A percentile compares a stretch with the other conserved stretches of the same genome.
These are phyloP conservation scores for Odontothrips loti DNA, from an alignment of 2,888 invertebrate genomes.

Conservation along the genomic window DNA sequence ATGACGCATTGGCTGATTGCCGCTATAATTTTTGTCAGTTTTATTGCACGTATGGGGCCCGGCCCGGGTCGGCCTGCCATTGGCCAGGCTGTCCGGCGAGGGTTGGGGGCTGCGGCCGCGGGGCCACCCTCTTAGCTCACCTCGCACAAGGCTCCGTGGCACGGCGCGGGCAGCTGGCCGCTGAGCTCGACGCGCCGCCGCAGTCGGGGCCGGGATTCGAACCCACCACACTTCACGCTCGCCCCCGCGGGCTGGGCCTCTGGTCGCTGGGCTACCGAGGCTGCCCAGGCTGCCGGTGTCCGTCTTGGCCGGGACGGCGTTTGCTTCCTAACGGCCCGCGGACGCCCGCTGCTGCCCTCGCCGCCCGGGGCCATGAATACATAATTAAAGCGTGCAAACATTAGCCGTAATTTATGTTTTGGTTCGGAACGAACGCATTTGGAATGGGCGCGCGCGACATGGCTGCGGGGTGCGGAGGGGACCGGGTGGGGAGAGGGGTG, in stretches of 20 bases:
- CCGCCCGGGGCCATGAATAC: conserved; percentile 8
- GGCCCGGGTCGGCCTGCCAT: neutral
- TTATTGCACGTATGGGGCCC: neutral
- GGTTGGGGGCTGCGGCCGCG: neutral
- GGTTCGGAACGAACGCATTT: conserved; percentile 24
- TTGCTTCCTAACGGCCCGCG: no score
- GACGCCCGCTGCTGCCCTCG: neutral
- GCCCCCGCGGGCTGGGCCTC: neutral
- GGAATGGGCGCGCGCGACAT: neutral
- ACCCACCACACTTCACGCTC: neutral
- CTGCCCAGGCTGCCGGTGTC: neutral
- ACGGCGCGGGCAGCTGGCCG: no score
- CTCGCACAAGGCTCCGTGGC: no score
- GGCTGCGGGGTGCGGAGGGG: neutral
- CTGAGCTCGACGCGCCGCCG: no score
- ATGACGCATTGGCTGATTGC: conserved; percentile 18
- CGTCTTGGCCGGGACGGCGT: no score
- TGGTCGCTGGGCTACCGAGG: neutral
- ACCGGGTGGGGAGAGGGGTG: neutral
- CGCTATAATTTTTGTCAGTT: conserved; percentile 22
- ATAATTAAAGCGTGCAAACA: conserved; percentile 26
- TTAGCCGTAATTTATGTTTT: conserved; percentile 25
- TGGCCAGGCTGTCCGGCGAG: neutral
- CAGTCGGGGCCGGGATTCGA: no score
- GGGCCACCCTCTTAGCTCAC: neutral